Base-by-base conservation (phyloP, 1,140 invertebrate species). In the Aphaenogaster ashmeadi region DNA sequence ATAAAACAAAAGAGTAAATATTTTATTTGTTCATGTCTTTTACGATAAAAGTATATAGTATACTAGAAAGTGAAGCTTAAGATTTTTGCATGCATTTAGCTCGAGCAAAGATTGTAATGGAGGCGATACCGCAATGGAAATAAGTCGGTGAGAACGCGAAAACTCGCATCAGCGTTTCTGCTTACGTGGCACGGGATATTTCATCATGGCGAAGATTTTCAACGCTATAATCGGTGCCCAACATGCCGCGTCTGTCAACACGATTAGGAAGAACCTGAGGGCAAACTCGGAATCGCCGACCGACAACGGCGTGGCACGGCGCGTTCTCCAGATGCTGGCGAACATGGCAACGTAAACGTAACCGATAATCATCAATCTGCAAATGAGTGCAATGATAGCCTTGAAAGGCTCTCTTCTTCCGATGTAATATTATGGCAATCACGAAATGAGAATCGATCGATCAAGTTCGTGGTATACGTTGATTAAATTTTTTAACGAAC, bases 161-260 rank as follows among this genome's bases (percentile, higher is more conserved):
- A 72, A 47, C 9, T 58, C 21, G 50, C 79, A 47, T 83, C 18
- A 69, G 41, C 4, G 38, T 87, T 74, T 78, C 15, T 41, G 9
- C 93, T 94, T 87, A 95, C 95, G 90, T 77, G 94, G 86, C 11
- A 95, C 91, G 0, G 94, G 94, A 83, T 94, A 95, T 54, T 93
- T 92, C 81, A 96, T 94, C 83, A 98, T 96, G 2, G 97, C 97
- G 66, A 96, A 90, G 52, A 97, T 95, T 93, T 98, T 98, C 62
- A 97, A 94, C 27, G 96, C 90, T 47, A 98, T 97, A 38, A 98
- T 97, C 4, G 98, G 98, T 8, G 96, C 95, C 98, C 98, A 98
- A 91, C 98, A 98, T 36, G 96, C 92, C n/a, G 96, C 96, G 92
- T 98, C 97, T 0, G 97, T 97, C 21, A 97, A 93, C 1, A 98